Evolutionary conservation across 1,140 invertebrate genomes (phyloP), one percentile per base, ranked within the genome.

Genomic region (Octopus sinensis): DNA sequence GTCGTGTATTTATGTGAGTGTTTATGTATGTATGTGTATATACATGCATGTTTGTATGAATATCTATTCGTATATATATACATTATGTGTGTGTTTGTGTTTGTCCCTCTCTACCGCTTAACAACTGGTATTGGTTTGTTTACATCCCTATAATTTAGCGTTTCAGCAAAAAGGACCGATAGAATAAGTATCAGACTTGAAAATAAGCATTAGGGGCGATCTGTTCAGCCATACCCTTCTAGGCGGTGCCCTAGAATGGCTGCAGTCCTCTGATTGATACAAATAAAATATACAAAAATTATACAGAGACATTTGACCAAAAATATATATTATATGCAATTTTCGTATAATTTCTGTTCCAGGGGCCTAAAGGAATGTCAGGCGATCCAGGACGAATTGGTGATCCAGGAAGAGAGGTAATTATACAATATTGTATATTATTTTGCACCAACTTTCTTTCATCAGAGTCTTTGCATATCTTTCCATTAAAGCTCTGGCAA

Each of bases 61-160:
- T 71, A 71, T 71, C 13, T 71, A 71, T 71, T n/a, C 12, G 30
- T 71, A 71, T 71, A 71, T 71, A 71, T 71, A 12, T 71, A 71
- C 68, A 71, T 71, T 13, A 71, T 71, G 12, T 71, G 30, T 71
- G 12, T 71, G 30, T 71, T n/a, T 5, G 30, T 13, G 12, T 71
- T n/a, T 71, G 12, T 71, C 17, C 17, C 17, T 62, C 6, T 62
- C 17, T 62, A 62, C 56, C 56, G 56, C 56, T 62, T 17, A 62
- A 6, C 56, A n/a, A n/a, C n/a, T n/a, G n/a, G n/a, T n/a, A n/a
- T n/a, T n/a, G n/a, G n/a, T n/a, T n/a, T n/a, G n/a, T n/a, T n/a
- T n/a, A n/a, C n/a, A n/a, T n/a, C n/a, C n/a, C n/a, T n/a, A 62
- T 62, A 62, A 62, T 3, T 3, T 62, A 17, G 9, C 56, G 56